Evolutionary conservation across 2,113 vertebrate species (phyloP), one percentile per base, ranked within the genome.

Genomic region (Atractosteus spatula): DNA sequence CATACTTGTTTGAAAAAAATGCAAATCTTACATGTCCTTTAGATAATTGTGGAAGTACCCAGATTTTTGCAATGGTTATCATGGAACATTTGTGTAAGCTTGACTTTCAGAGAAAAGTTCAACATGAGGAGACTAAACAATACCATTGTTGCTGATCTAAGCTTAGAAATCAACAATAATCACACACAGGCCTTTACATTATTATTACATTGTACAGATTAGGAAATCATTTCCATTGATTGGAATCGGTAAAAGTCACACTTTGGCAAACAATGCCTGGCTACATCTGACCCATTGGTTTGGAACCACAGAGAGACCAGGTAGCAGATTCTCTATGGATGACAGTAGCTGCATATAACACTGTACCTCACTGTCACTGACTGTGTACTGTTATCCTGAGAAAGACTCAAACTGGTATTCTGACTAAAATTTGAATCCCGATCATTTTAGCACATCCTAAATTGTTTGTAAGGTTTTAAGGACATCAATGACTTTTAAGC

Each of bases 221-320:
- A 64, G 55, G 70, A 71, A 57, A 73, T 29, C 29, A 69, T 78
- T 62, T 63, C 47, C 73, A 72, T 68, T 81, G 66, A 8, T 1
- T 71, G 74, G 56, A 42, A 41, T 75, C 77, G 75, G 73, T 69
- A 43, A 55, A 64, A 74, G 79, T 56, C 54, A 55, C 54, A 65
- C 78, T 79, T 73, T 59, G 78, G 80, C 79, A 66, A 62, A 45
- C 76, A 80, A 16, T 29, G 10, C 13, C 57, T 54, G 71, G 66
- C 59, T 74, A 41, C 69, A 77, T 71, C 56, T 67, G 59, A 55
- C 44, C 45, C 41, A 17, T 29, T 16, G 55, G 64, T 42, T 45
- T 42, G 55, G 43, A 62, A n/a, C 68, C 66, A 69, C 70, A 77
- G 61, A 68, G 17, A 41, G 68, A 65, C 71, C 55, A 73, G 57